Conservation (phyloP, 2,113 vertebrate genomes). For the Chrysochloris asiatica region DNA sequence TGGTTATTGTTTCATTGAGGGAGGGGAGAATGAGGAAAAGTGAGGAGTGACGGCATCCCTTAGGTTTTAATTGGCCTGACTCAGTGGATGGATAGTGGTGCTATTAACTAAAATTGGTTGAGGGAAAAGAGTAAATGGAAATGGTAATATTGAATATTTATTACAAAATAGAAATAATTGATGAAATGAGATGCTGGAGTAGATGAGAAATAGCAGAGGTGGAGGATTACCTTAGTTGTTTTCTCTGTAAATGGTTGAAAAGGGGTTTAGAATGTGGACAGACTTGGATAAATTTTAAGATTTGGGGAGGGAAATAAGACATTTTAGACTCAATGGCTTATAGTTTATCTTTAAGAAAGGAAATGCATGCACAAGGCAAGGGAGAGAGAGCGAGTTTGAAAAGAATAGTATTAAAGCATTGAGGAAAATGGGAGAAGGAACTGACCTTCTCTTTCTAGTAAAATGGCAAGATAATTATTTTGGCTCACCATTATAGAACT, state of each 20-base stretch:
- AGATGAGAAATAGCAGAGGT: not conserved
- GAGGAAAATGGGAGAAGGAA: not conserved
- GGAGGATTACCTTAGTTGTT: not conserved
- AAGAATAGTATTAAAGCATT: not conserved
- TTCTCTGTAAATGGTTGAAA: not conserved
- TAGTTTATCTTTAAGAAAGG: not conserved
- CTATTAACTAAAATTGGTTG: not conserved
- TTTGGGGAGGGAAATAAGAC: not conserved
- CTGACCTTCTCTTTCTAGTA: not conserved
- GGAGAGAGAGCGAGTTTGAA: not conserved
- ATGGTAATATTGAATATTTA: not conserved
- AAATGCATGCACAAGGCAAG: not conserved
- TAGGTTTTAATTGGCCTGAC: conserved; percentile 17
- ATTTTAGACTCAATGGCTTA: not conserved
- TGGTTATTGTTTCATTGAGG: not conserved
- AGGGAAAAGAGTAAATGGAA: not conserved
- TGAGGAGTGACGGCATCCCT: not conserved
- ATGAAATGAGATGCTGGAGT: not conserved
- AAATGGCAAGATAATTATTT: not conserved
- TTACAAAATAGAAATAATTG: not conserved
- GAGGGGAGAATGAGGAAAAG: not conserved
- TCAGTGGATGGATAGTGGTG: not conserved
- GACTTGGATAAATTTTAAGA: not conserved
- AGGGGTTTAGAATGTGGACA: not conserved
- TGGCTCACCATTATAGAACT: not conserved